Evolutionary conservation across 2,888 invertebrate genomes (phyloP).

Genomic region (Argynnis bischoffii): DNA sequence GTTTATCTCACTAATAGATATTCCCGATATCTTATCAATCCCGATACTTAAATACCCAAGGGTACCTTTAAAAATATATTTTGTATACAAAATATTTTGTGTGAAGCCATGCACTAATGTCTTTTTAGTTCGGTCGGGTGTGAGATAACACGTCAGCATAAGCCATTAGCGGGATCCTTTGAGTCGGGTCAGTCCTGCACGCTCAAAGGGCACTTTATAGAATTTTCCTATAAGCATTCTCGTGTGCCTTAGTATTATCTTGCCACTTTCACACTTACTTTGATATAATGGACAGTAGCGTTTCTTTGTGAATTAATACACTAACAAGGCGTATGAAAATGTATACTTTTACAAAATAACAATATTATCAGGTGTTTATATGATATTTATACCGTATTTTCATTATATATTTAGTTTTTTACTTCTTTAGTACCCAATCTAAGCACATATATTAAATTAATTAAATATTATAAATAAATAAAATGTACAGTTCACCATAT

Average conservation of each 20-base stretch:
- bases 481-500: too few species aligned
- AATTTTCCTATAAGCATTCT: slow-evolving; percentile 57
- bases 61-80: slow-evolving; percentile 20
- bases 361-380: too few species aligned
- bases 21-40: too few species aligned
- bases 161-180: slow-evolving; percentile 66
- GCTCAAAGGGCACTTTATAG: slow-evolving; percentile 63
- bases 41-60: background rate
- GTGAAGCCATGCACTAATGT: slow-evolving; percentile 26
- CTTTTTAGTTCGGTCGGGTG: slow-evolving; percentile 32
- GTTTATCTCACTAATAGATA: too few species aligned
- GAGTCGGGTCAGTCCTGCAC: slow-evolving; percentile 62
- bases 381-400: too few species aligned
- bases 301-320: slow-evolving; percentile 11
- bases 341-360: background rate
- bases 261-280: slow-evolving; percentile 22
- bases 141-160: slow-evolving; percentile 60
- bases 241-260: slow-evolving; percentile 26
- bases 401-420: too few species aligned
- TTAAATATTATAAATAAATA: too few species aligned
- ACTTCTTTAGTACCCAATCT: too few species aligned
- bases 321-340: slow-evolving; percentile 4
- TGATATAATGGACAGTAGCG: slow-evolving; percentile 16
- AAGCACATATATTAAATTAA: too few species aligned
- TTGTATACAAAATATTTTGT: slow-evolving; percentile 23